A percentile compares a stretch with the other conserved stretches of the same genome.
Conservation (phyloP, 2,888 invertebrate species). For the Altica lythri region DNA sequence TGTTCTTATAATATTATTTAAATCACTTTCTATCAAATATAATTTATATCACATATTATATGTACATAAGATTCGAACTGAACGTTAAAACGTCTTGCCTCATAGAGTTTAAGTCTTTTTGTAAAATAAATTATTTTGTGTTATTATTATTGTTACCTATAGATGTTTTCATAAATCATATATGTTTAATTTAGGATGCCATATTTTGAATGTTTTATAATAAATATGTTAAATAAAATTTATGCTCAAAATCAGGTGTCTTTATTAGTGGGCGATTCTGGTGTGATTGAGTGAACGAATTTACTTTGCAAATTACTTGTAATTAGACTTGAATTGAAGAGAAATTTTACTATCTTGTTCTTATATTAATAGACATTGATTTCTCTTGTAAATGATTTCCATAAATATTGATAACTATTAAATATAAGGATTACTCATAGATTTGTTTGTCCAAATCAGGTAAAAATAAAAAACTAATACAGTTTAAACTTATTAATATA, state of each 20-base stretch:
- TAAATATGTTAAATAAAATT: slow-evolving; percentile 41
- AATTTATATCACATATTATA: slow-evolving; percentile 21
- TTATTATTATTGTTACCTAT: slow-evolving; percentile 46
- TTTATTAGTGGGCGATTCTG: slow-evolving; percentile 3
- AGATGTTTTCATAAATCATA: slow-evolving; percentile 40
- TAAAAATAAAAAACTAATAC: no score
- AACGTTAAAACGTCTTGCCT: slow-evolving; percentile 43
- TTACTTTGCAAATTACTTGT: not conserved
- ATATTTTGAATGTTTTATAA: slow-evolving; percentile 44
- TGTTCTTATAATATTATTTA: slow-evolving; percentile 24
- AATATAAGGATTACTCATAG: no score
- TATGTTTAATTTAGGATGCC: slow-evolving; percentile 36
- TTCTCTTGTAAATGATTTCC: no score
- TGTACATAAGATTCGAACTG: slow-evolving; percentile 44
- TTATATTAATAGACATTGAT: no score
- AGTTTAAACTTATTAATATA: no score
- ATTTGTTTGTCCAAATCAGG: no score
- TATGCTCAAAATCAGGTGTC: slow-evolving; percentile 13
- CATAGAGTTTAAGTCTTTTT: slow-evolving; percentile 41
- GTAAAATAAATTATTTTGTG: slow-evolving; percentile 39
- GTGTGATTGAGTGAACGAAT: not conserved
- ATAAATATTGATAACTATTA: no score
- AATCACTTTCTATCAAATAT: slow-evolving; percentile 27
- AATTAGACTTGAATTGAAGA: slow-evolving; percentile 3
- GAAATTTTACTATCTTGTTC: no score